Base-by-base conservation (phyloP, 2,113 vertebrate genomes). In the Ariopsis seemanni region DNA sequence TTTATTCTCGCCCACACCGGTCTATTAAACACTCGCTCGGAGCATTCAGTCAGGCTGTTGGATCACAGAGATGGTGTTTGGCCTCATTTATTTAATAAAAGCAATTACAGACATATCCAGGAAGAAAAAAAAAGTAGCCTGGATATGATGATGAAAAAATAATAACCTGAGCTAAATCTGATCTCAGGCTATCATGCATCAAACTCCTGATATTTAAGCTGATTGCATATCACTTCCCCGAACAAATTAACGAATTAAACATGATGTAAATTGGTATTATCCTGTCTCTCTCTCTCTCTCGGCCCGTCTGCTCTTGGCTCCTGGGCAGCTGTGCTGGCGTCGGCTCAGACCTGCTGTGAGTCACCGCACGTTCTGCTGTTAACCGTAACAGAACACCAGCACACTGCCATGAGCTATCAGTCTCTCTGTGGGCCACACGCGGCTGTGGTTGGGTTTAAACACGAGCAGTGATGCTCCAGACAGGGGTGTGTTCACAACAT, bases 241-340 rank as follows among this genome's bases (percentile, higher is more conserved):
- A 67, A 53, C 80, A 86, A 81, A 75, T 75, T 62, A 87, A 79
- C 63, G 88, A 84, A 87, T 89, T 85, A 89, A 81, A 62, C 55
- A 25, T 84, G 75, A 87, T 80, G 18, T 42, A 84, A 84, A 74
- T 71, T 67, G 50, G 69, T 55, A 15, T 83, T 86, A 81, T 86
- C 52, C 71, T 30, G 17, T 78, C 14, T 79, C 75, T 55, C 75
- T 55, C 52, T 79, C 86, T 87, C 53, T 82, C 67, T 63, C 60
- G 34, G 84, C 42, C 81, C 53, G 80, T 87, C 85, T 88, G 84
- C 72, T 75, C 79, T 78, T 69, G 9, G 71, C 82, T 69, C 48
- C 17, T 27, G 85, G 85, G 91, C 93, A 93, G 93, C 90, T 92
- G 93, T 90, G 89, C 88, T 91, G 89, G 85, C 91, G 15, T 85